These are phyloP conservation scores for Erannis defoliaria DNA, from an alignment of 2,888 invertebrate species.

Conservation along the genomic window DNA sequence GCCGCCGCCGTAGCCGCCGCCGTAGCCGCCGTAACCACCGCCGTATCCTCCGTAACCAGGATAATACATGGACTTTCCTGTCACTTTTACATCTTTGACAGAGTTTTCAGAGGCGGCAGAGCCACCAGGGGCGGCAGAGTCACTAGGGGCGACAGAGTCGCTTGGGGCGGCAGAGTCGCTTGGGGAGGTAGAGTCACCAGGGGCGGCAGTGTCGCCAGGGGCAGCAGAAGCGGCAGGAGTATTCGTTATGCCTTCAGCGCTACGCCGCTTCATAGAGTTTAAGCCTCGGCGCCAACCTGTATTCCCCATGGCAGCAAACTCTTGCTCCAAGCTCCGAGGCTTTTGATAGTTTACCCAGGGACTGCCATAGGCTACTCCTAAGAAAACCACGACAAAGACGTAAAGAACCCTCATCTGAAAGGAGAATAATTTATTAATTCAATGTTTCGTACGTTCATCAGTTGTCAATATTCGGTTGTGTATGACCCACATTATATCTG, in stretches of 20 bases:
- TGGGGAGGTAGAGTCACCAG: no score
- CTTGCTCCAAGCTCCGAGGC: neutral
- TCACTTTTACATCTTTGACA: neutral
- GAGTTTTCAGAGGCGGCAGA: neutral
- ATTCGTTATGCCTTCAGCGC: neutral
- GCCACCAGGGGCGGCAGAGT: neutral
- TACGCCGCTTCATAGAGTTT: neutral
- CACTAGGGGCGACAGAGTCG: no score
- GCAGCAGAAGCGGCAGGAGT: neutral
- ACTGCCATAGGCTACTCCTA: neutral
- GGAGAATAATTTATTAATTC: neutral
- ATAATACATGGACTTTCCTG: neutral
- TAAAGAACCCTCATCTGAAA: constrained; percentile 5
- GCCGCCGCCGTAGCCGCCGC: constrained; percentile 2
- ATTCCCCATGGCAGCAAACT: constrained; percentile 2
- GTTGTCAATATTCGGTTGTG: neutral
- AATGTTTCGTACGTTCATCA: neutral
- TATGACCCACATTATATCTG: no score
- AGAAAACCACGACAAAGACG: neutral
- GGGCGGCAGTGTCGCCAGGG: no score
- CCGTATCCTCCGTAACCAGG: neutral
- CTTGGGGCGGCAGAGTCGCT: no score
- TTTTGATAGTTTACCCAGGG: neutral
- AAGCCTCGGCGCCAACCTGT: neutral
- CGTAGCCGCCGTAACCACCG: constrained; percentile 4